Evolutionary conservation across 2,888 invertebrate species (phyloP).

Genomic region (Melipona beecheii): DNA sequence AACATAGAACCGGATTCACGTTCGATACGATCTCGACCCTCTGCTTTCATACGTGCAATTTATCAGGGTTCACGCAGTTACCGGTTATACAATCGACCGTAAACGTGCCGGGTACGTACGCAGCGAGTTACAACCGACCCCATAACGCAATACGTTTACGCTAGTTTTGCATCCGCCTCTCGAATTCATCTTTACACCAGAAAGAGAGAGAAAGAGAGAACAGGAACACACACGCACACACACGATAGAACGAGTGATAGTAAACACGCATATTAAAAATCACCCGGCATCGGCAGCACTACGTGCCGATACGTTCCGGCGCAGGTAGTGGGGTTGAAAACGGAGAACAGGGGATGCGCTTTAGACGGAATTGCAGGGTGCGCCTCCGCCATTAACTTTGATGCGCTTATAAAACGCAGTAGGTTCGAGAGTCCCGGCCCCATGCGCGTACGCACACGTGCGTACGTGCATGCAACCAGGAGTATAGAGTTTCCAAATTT

Average conservation of each 20-base stretch:
- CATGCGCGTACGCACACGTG: constrained; percentile 21
- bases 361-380: constrained; percentile 72
- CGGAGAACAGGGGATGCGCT: constrained; percentile 61
- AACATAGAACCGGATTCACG: too few species aligned
- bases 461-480: constrained; percentile 42
- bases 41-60: neutral
- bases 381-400: constrained; percentile 77
- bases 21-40: neutral
- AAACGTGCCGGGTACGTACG: neutral
- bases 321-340: constrained; percentile 11
- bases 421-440: constrained; percentile 58
- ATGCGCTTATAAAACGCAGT: constrained; percentile 80
- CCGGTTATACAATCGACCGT: neutral
- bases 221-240: too few species aligned
- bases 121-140: neutral
- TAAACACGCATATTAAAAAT: constrained; percentile 27
- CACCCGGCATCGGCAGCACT: neutral
- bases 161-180: neutral
- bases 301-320: constrained; percentile 15
- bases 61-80: too few species aligned
- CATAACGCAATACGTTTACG: neutral
- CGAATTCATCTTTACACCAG: constrained; percentile 19
- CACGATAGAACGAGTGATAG: too few species aligned
- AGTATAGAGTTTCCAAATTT: constrained; percentile 81
- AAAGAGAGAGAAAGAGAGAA: too few species aligned